phyloP scores from a whole-genome alignment of 2,888 invertebrate genomes.

The Mythimna impura region DNA sequence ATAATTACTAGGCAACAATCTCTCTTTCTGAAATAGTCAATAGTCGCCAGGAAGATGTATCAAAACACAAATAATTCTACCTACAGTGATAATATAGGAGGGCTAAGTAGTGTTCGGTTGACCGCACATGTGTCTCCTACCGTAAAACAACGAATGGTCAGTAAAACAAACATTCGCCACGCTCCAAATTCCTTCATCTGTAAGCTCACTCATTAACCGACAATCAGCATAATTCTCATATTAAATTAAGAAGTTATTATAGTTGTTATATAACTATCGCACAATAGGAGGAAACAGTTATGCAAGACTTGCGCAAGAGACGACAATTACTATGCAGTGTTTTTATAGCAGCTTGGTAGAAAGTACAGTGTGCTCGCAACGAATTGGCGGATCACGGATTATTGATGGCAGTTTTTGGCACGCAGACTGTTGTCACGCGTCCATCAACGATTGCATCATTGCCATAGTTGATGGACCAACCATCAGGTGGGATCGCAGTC shows the following conservation, averaged over 20 bases:
- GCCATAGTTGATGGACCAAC: too few relatives aligned
- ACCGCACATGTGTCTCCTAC: not conserved
- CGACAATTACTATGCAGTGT: constrained; percentile 60
- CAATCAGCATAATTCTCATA: constrained; percentile 50
- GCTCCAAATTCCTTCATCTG: constrained; percentile 40
- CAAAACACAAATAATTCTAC: not conserved
- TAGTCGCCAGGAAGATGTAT: not conserved
- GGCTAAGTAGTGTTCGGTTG: not conserved
- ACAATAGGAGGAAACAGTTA: constrained; percentile 60
- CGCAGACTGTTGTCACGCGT: constrained; percentile 34
- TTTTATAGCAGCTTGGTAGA: constrained; percentile 57
- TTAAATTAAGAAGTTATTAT: constrained; percentile 53
- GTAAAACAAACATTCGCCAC: constrained; percentile 52
- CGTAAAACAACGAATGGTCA: not conserved
- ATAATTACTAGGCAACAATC: not conserved
- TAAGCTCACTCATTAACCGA: constrained; percentile 33
- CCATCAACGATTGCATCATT: too few relatives aligned
- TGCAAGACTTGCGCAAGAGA: constrained; percentile 53
- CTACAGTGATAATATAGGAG: not conserved
- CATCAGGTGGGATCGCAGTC: too few relatives aligned
- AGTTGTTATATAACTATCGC: constrained; percentile 46
- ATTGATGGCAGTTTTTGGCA: constrained; percentile 36
- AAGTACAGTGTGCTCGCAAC: constrained; percentile 54
- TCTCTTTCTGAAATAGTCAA: not conserved
- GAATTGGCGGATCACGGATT: constrained; percentile 45